Evolutionary conservation across 2,888 invertebrate species (phyloP), one percentile per base, ranked within the genome.

Genomic region (Drosophila formosana): DNA sequence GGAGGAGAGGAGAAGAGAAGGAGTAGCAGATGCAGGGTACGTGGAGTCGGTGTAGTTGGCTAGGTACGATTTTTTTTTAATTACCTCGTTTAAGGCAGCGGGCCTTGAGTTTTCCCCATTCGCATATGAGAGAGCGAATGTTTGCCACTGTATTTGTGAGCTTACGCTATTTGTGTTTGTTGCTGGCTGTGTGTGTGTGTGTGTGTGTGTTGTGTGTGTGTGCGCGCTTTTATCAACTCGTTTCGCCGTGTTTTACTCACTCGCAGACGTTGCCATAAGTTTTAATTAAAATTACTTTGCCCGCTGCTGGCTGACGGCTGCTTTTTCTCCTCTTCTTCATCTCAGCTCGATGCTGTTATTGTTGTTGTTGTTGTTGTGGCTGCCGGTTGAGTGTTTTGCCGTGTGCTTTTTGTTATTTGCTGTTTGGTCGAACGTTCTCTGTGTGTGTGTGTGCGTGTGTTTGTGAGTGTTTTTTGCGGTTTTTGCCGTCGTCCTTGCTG

Each of bases 191-290:
- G n/a, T 58, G 32, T 32, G 18, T 62, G 28, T 52, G 37, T 66
- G 41, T 62, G 37, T 47, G 18, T 64, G 9, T 58, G 34, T 34
- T 62, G 28, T 56, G 28, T 63, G 60, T 72, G 58, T 74, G 66
- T 65, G 74, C 43, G 57, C 80, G 84, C 83, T 87, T 84, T 84
- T 84, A 84, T 87, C 83, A 84, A 84, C 83, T 84, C 83, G 83
- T 84, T 84, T 87, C 78, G 80, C 82, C 83, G 87, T 84, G 83
- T 84, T 84, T 84, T 84, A 84, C 83, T 84, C 87, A 84, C 83
- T 84, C 84, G 82, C 87, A 82, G 87, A 84, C 87, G 87, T 87
- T 87, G 87, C 87, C 82, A 84, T 84, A 84, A 84, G 83, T 84
- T 84, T 84, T 84, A 84, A 84, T 84, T 84, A 84, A 84, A 84